Conservation (phyloP, 2,113 vertebrate genomes). For the Myodes glareolus region DNA sequence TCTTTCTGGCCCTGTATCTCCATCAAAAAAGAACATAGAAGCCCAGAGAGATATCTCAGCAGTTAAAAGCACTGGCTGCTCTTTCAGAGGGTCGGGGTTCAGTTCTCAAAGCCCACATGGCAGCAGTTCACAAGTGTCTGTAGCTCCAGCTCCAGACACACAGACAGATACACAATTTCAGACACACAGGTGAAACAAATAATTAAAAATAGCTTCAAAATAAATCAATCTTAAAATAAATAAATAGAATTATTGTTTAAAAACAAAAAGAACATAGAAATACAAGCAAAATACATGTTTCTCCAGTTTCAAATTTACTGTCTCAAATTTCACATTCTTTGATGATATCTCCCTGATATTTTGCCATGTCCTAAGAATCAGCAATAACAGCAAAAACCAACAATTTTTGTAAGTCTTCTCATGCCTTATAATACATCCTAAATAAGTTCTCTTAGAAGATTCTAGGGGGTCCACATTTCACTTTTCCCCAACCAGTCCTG, state of each 20-base stretch:
- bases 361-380: background rate
- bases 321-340: slow-evolving; percentile 12
- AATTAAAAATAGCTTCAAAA: too few species aligned
- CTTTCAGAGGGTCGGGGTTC: background rate
- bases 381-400: background rate
- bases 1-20: background rate
- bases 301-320: background rate
- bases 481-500: background rate
- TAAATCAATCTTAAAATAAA: too few species aligned
- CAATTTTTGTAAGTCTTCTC: background rate
- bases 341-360: background rate
- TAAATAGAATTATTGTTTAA: too few species aligned
- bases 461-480: background rate
- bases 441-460: background rate
- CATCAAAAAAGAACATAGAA: background rate
- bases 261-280: background rate
- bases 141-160: too few species aligned
- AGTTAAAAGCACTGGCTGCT: background rate
- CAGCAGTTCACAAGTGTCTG: background rate
- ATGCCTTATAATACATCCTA: background rate
- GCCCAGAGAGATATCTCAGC: background rate
- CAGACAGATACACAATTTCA: too few species aligned
- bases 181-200: too few species aligned
- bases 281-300: background rate
- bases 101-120: background rate